Percentiles rank a stretch among this genome's conserved stretches.
Conservation (phyloP, 35 echinoderm and acorn worm genomes). For the Ophioderma brevispina region DNA sequence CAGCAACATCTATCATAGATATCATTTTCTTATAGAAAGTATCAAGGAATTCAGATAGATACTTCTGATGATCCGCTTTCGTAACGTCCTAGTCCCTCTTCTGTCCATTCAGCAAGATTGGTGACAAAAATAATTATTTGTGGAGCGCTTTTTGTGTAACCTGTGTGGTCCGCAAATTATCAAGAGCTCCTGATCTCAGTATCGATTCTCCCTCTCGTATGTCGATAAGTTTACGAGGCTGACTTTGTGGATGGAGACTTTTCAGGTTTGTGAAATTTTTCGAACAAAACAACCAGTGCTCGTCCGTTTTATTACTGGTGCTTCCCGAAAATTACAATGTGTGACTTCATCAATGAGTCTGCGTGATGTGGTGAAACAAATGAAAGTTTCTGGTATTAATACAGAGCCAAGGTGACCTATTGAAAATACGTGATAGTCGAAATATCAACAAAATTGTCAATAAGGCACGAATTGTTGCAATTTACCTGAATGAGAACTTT, state of each 20-base stretch:
- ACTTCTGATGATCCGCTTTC: conserved; percentile 5
- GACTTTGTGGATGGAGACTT: not conserved
- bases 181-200: conserved; percentile 4
- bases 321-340: conserved; percentile 24
- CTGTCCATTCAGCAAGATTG: conserved; percentile 10
- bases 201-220: conserved; percentile 9
- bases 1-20: conserved; percentile 1
- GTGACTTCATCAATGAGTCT: conserved; percentile 41
- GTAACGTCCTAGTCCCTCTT: conserved; percentile 16
- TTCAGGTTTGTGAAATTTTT: conserved; percentile 33
- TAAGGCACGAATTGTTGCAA: too few species aligned
- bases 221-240: conserved; percentile 26
- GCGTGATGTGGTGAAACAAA: too few species aligned
- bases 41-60: conserved; percentile 7
- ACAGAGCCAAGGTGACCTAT: too few species aligned
- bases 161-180: conserved; percentile 11
- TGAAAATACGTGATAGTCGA: too few species aligned
- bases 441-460: too few species aligned
- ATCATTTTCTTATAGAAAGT: conserved; percentile 15
- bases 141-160: too few species aligned
- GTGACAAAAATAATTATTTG: conserved; percentile 18
- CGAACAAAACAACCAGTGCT: conserved; percentile 34
- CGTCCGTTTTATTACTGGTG: not conserved
- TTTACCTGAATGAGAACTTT: too few species aligned
- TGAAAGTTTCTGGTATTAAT: too few species aligned